Base-by-base conservation (phyloP, 2,113 vertebrate species). In the Cardinalis cardinalis region DNA sequence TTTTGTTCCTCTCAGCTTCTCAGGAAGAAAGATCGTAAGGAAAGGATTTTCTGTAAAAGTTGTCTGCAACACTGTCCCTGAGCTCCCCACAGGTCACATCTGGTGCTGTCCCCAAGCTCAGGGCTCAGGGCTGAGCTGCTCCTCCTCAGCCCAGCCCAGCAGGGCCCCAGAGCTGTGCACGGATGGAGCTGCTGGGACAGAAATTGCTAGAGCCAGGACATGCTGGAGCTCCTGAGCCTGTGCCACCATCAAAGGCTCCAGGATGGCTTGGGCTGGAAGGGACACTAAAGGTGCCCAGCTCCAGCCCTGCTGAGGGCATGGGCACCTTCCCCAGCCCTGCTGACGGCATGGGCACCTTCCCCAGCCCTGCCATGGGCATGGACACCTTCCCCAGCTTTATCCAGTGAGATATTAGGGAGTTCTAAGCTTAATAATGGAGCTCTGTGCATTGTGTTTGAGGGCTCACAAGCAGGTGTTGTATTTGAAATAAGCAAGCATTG, bases 181-280 rank as follows among this genome's bases (percentile, higher is more conserved):
- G 1, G 18, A 28, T 32, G 34, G 18, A 18, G 52, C 63, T 0
- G 3, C 61, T 31, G 58, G 31, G 1, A 21, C 20, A 12, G 51
- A 5, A 71, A 3, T 11, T 17, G 2, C 40, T 0, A 38, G 3
- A 48, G 28, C 25, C 0, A 1, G 69, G 73, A 46, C 11, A 18
- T 26, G 60, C 31, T 24, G 0, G 1, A 28, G 18, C 58, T 21
- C 1, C 1, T 8, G 36, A 40, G 28, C 14, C 1, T 14, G 11
- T 21, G 60, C 5, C 61, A 41, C 18, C 32, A 3, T 7, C 53
- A 13, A 12, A 3, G 32, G 10, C 3, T 3, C 28, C 18, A 10
- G 44, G 3, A 4, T 3, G 23, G 14, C 8, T 9, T 6, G 21
- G 43, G 36, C 5, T 36, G 32, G 48, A 12, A 26, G 28, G 17